Percentiles rank a stretch among this genome's conserved stretches.
Evolutionary conservation across 2,888 invertebrate genomes (phyloP).

Genomic region (Arge pagana): DNA sequence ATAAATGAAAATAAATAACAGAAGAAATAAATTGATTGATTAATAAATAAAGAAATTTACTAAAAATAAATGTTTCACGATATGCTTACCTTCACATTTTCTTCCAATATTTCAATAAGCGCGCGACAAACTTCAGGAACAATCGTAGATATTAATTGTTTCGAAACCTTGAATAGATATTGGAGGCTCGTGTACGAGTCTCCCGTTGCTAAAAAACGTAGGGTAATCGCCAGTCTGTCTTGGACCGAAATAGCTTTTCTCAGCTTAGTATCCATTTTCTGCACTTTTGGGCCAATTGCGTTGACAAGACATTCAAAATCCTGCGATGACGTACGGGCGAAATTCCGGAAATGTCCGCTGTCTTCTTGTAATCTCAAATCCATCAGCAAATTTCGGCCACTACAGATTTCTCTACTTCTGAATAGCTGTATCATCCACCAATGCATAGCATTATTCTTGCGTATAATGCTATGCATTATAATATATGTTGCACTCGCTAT

Average conservation of each 20-base stretch:
- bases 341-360: slow-evolving; percentile 42
- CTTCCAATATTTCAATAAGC: slow-evolving; percentile 39
- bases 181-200: slow-evolving; percentile 34
- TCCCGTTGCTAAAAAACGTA: slow-evolving; percentile 40
- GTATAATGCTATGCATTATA: background rate
- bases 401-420: background rate
- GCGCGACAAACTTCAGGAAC: slow-evolving; percentile 41
- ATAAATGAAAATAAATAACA: no score
- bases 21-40: no score
- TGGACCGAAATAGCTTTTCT: slow-evolving; percentile 37
- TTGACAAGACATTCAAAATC: slow-evolving; percentile 42
- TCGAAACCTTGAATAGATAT: slow-evolving; percentile 41
- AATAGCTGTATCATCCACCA: background rate
- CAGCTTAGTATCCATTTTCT: slow-evolving; percentile 41
- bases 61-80: background rate
- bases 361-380: slow-evolving; percentile 29
- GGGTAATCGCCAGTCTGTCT: slow-evolving; percentile 41
- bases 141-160: slow-evolving; percentile 37
- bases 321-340: slow-evolving; percentile 36
- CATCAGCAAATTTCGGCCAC: background rate
- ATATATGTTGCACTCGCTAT: background rate
- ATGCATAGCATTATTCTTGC: background rate
- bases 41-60: no score
- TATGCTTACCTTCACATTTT: slow-evolving; percentile 39
- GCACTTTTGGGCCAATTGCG: slow-evolving; percentile 32